Evolutionary conservation across 1,140 invertebrate species (phyloP).

Genomic region (Heliothis subflexa): DNA sequence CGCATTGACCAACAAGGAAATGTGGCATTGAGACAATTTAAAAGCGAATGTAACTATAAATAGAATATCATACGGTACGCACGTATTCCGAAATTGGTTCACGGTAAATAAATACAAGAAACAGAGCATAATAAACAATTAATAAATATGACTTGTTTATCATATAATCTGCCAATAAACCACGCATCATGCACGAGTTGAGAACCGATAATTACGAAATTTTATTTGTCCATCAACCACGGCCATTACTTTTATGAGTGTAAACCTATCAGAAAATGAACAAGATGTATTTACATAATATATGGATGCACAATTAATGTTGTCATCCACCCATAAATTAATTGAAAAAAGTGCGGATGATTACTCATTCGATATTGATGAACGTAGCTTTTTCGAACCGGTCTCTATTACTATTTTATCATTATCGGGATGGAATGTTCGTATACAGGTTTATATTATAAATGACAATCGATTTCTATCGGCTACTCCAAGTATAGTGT

Average conservation of each 20-base stretch:
- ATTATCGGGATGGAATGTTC: not conserved
- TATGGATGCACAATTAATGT: not conserved
- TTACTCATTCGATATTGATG: conserved; percentile 16
- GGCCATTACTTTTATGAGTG: no score
- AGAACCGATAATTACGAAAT: no score
- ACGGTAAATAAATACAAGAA: no score
- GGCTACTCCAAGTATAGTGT: not conserved
- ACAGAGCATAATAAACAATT: no score
- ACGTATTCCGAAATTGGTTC: no score
- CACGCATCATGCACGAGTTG: no score
- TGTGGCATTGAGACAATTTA: no score
- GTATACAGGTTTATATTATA: conserved; percentile 21
- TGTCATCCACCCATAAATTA: conserved; percentile 17
- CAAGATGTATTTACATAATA: not conserved
- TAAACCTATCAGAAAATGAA: not conserved
- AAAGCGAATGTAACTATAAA: no score
- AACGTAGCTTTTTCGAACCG: conserved; percentile 2
- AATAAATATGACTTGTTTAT: no score
- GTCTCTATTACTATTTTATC: not conserved
- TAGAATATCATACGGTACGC: no score
- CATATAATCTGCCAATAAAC: no score
- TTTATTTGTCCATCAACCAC: no score
- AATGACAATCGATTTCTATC: conserved; percentile 19
- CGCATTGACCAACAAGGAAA: not conserved
- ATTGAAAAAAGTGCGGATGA: conserved; percentile 2